Percentiles rank a stretch among this genome's conserved stretches.
Conservation (phyloP, 30 jellyfish, hydroid and myxozoan genomes). For the Mastigias papua region DNA sequence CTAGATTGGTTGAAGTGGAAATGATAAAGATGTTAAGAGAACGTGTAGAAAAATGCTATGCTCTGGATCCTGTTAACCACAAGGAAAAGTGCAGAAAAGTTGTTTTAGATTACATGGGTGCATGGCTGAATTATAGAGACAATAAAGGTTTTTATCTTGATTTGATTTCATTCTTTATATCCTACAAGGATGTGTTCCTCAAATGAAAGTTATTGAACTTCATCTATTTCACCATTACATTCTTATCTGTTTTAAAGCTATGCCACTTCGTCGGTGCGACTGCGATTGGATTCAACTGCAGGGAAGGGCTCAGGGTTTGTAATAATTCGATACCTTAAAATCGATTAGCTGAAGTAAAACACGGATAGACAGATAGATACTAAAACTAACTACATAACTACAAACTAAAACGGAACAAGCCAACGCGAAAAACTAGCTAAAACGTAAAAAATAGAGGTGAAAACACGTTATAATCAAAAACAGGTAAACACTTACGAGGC, state of each 20-base stretch:
- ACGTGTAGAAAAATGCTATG: conserved; percentile 78
- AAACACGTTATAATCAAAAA: too few species aligned
- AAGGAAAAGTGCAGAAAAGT: conserved; percentile 77
- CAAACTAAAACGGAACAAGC: too few species aligned
- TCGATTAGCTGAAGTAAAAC: too few species aligned
- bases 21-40: conserved; percentile 77
- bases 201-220: not conserved
- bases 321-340: too few species aligned
- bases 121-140: conserved; percentile 77
- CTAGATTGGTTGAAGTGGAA: conserved; percentile 84
- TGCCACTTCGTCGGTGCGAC: not conserved
- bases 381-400: too few species aligned
- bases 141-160: conserved; percentile 65
- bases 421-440: too few species aligned
- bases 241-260: not conserved
- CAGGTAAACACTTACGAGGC: not conserved
- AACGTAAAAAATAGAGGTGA: too few species aligned
- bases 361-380: too few species aligned
- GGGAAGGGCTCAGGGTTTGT: too few species aligned
- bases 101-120: conserved; percentile 77
- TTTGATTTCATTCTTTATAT: not conserved
- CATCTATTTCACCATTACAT: not conserved
- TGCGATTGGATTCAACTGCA: too few species aligned
- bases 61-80: conserved; percentile 82
- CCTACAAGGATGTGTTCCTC: too few species aligned